Conservation (phyloP, 2,113 vertebrate genomes). For the Sinocyclocheilus grahami region DNA sequence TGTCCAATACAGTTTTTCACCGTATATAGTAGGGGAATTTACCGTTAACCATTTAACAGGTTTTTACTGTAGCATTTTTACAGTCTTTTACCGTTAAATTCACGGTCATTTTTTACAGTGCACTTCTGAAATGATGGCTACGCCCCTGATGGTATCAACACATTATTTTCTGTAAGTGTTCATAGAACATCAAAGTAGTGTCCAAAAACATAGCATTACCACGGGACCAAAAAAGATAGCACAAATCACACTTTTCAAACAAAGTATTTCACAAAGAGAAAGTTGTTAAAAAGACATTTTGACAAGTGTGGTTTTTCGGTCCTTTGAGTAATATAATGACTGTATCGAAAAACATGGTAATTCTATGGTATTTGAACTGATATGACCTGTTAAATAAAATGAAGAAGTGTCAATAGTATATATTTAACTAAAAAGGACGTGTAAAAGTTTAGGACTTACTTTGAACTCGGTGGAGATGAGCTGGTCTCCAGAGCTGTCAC, state of each 20-base stretch:
- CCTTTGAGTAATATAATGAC: neutral
- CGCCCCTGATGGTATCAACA: neutral
- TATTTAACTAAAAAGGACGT: too few species aligned
- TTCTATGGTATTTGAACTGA: neutral
- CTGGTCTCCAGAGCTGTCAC: neutral
- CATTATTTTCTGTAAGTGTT: neutral
- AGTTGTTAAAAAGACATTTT: neutral
- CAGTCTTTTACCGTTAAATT: too few species aligned
- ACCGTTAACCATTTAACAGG: too few species aligned
- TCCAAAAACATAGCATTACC: neutral
- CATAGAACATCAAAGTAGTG: neutral
- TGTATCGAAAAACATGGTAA: neutral
- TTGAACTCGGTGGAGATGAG: conserved; percentile 52
- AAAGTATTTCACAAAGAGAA: neutral
- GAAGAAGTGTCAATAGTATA: too few species aligned
- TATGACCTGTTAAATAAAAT: neutral
- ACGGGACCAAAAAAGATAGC: neutral
- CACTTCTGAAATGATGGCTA: too few species aligned
- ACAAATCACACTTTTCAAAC: neutral
- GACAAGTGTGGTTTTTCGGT: neutral
- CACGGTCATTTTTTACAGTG: too few species aligned
- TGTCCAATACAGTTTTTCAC: too few species aligned
- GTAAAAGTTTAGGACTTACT: conserved; percentile 41
- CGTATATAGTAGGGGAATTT: too few species aligned
- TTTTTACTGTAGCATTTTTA: too few species aligned